Base-by-base conservation (phyloP, 2,888 invertebrate genomes). In the Pherbina coryleti region DNA sequence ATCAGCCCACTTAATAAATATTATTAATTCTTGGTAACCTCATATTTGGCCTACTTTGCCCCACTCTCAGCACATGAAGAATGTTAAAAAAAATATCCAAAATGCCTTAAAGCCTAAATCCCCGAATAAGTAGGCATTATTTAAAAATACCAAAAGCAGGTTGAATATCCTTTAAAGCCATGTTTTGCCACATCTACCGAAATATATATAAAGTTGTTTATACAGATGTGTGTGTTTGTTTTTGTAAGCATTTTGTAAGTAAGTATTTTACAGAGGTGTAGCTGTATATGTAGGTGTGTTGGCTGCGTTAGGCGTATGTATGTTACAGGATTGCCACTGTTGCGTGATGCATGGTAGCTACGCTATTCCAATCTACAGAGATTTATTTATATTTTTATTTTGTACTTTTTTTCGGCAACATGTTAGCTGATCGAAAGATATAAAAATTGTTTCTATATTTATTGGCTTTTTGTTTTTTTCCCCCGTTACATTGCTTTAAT, bases 351-450 rank as follows among this genome's bases (percentile, higher is more conserved):
- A 44, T 11, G 2, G 3, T 11, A 44, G 11, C 44, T 44, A 44
- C 14, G 44, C 44, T 44, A 19, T 7, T 19, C 55, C 22, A 22
- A 55, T 55, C 19, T 7, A 55, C 5, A 19, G 11, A 19, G 22
- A 55, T 55, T 19, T 55, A 5, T 44, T 67, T 44, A 44, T 67
- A 19, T 67, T 67, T 67, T 37, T 22, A 14, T 44, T 67, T 37
- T n/a, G 8, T 49, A 8, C 8, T 67, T 49, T 11, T 67, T 67
- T 37, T 49, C 49, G 44, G 64, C 64, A 64, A 64, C 31, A 37
- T 64, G 37, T 64, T 64, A 64, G 17, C 31, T 64, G 64, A 64
- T 64, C 19, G 17, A 64, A 34, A 28, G 64, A 64, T 64, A 64
- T 28, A 28, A 28, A 28, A 60, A 28, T 60, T 14, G 8, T 28